These are phyloP conservation scores for Alfaro cultratus DNA, from an alignment of 2,797 vertebrate species.

Conservation along the genomic window DNA sequence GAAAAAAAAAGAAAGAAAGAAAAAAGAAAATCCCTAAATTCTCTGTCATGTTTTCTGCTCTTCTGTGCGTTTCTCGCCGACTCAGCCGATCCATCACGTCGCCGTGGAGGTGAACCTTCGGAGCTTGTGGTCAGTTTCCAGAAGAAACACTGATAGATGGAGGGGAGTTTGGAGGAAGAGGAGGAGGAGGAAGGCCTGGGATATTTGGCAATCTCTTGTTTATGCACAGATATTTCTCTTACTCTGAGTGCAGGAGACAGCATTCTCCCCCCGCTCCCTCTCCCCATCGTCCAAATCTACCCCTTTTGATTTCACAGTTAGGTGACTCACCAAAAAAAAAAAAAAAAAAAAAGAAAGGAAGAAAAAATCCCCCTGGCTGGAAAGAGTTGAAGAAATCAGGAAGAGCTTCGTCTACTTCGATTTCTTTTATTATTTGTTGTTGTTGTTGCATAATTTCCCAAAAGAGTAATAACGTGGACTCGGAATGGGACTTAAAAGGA, in stretches of 20 bases:
- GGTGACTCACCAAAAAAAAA: constrained; percentile 6
- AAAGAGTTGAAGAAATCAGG: constrained; percentile 19
- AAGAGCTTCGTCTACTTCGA: constrained; percentile 26
- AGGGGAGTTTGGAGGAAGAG: constrained; percentile 25
- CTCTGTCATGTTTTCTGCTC: constrained; percentile 18
- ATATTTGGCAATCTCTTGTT: constrained; percentile 31
- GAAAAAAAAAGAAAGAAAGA: no score
- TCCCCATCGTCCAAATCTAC: not conserved
- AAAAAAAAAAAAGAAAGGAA: not conserved
- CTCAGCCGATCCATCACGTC: constrained; percentile 36
- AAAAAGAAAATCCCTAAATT: constrained; percentile 2
- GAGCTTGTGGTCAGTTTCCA: constrained; percentile 21
- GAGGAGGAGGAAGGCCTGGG: constrained; percentile 14
- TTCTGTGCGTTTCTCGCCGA: constrained; percentile 30
- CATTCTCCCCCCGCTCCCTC: not conserved
- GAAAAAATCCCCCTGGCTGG: constrained; percentile 16
- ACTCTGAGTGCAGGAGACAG: constrained; percentile 16
- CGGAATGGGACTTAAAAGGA: constrained; percentile 43
- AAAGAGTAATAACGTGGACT: constrained; percentile 39
- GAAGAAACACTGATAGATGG: constrained; percentile 38
- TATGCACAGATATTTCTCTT: constrained; percentile 25
- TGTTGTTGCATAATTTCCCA: constrained; percentile 31
- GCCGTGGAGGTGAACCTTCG: constrained; percentile 18
- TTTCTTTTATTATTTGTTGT: constrained; percentile 32
- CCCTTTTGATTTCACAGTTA: constrained; percentile 17